Conservation (phyloP, 2,797 vertebrate species). For the Xerus rutilus region DNA sequence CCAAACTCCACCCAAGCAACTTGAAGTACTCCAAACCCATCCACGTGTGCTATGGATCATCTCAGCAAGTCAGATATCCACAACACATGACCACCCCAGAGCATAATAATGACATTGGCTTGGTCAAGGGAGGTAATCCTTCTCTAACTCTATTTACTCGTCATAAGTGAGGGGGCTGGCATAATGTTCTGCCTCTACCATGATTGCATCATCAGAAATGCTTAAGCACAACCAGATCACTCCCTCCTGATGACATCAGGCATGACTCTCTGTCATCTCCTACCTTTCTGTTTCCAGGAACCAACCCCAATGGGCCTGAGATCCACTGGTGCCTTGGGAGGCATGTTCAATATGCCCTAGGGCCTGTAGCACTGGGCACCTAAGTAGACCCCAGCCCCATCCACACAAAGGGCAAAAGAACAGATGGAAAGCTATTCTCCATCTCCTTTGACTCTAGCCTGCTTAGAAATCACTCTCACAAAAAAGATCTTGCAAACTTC, state of each 20-base stretch:
- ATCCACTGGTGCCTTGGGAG: neutral
- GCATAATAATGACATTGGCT: neutral
- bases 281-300: constrained; percentile 31
- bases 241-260: neutral
- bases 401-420: neutral
- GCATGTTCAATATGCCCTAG: too few species aligned
- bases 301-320: neutral
- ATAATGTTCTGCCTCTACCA: neutral
- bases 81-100: neutral
- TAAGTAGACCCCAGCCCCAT: neutral
- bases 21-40: neutral
- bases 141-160: neutral
- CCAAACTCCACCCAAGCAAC: constrained; percentile 25
- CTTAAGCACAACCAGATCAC: neutral
- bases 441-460: neutral
- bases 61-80: neutral
- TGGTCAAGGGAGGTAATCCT: neutral
- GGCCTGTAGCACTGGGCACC: neutral
- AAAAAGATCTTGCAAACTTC: neutral
- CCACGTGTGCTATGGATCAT: neutral
- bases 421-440: neutral
- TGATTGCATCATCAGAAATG: constrained; percentile 1
- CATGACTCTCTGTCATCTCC: neutral
- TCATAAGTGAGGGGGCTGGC: neutral
- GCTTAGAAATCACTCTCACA: neutral